These are phyloP conservation scores for Melinaea marsaeus DNA, from an alignment of 2,888 invertebrate genomes.

Conservation along the genomic window DNA sequence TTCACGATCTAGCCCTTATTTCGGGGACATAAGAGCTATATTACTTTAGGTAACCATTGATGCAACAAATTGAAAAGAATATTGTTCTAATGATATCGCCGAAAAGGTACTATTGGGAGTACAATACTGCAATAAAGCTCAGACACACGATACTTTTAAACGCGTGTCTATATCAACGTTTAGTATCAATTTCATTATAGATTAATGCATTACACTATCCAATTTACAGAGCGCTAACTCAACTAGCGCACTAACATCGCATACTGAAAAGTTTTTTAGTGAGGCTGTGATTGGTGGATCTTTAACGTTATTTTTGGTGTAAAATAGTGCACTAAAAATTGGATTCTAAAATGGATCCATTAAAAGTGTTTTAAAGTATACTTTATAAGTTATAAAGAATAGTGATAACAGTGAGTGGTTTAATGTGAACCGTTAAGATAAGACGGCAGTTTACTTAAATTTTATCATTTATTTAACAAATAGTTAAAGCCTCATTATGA, in stretches of 20 bases:
- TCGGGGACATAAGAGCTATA: not conserved
- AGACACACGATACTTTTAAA: slow-evolving; percentile 32
- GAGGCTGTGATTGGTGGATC: too few species aligned
- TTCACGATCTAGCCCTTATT: not conserved
- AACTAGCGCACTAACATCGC: too few species aligned
- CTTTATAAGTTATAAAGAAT: not conserved
- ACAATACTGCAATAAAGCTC: slow-evolving; percentile 41
- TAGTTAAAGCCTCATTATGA: not conserved
- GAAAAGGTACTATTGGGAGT: slow-evolving; percentile 48
- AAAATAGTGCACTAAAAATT: too few species aligned
- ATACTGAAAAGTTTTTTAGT: too few species aligned
- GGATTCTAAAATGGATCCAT: not conserved
- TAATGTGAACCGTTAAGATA: not conserved
- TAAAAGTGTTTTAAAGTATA: not conserved
- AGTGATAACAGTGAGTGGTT: not conserved
- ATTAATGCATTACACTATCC: too few species aligned
- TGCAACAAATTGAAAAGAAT: slow-evolving; percentile 8
- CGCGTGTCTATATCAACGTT: slow-evolving; percentile 20
- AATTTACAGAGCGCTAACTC: too few species aligned
- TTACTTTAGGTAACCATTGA: not conserved
- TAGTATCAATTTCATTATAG: slow-evolving; percentile 19
- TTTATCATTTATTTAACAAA: slow-evolving; percentile 3
- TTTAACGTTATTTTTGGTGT: too few species aligned
- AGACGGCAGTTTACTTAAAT: not conserved
- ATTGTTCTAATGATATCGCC: slow-evolving; percentile 51